phyloP scores from a whole-genome alignment of 2,797 vertebrate species.

The Anisognathus igniventris region DNA sequence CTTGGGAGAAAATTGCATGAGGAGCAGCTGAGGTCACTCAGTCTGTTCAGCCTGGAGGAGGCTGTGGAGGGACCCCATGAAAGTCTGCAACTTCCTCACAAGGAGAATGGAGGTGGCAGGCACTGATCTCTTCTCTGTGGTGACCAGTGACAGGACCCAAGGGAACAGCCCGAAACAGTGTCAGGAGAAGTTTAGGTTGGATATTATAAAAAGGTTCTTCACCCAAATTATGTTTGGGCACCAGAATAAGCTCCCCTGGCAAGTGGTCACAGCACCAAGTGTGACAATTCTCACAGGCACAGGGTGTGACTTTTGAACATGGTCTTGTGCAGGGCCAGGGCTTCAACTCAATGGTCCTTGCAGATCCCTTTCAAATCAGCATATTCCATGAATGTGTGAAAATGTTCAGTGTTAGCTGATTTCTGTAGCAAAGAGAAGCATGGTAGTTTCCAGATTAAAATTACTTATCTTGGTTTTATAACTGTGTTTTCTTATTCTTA shows the following conservation, averaged over 20 bases:
- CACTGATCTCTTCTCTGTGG: neutral
- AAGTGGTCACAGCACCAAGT: neutral
- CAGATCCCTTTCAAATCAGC: neutral
- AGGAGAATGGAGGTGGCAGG: neutral
- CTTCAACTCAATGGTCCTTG: fast-evolving
- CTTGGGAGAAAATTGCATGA: neutral
- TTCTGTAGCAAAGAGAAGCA: neutral
- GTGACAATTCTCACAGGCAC: neutral
- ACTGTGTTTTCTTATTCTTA: neutral
- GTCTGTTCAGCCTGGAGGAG: neutral
- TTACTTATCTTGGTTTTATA: neutral
- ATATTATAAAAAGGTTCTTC: neutral
- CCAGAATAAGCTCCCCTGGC: neutral
- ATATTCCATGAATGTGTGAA: neutral
- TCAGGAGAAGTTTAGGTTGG: neutral
- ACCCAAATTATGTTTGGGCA: fast-evolving
- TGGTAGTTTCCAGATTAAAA: neutral
- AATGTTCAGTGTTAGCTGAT: neutral
- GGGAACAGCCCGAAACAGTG: neutral
- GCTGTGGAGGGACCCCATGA: neutral
- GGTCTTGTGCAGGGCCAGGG: neutral
- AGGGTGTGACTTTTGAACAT: neutral
- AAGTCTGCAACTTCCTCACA: neutral
- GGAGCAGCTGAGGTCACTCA: neutral
- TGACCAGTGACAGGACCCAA: neutral